Evolutionary conservation across 2,797 vertebrate species (phyloP).

Genomic region (Mareca penelope): DNA sequence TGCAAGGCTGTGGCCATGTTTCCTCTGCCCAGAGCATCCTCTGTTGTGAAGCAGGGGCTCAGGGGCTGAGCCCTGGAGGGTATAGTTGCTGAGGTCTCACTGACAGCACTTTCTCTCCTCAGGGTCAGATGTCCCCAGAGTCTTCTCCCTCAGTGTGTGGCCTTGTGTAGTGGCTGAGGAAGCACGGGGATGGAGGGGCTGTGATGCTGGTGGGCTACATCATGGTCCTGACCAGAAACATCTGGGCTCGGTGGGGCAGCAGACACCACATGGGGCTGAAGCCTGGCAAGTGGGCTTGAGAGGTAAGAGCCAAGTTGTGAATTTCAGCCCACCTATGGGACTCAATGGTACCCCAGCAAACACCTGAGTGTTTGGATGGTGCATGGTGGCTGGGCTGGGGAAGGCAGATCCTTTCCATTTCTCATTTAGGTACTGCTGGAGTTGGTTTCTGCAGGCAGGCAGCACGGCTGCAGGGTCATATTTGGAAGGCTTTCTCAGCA

Average conservation of each 20-base stretch:
- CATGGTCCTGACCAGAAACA: background rate
- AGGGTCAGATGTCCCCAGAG: background rate
- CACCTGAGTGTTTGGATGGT: rapidly evolving
- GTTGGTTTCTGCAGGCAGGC: background rate
- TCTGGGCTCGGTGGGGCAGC: rapidly evolving
- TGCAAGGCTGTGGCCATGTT: background rate
- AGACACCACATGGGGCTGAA: background rate
- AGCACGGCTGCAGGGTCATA: background rate
- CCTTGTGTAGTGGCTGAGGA: background rate
- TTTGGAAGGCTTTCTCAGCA: constrained; percentile 32
- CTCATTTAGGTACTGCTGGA: background rate
- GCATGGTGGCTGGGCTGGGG: background rate
- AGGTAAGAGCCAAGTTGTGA: background rate
- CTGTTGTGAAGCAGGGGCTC: background rate
- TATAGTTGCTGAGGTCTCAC: background rate
- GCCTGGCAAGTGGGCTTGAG: rapidly evolving
- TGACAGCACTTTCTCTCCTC: background rate
- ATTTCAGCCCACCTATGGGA: background rate
- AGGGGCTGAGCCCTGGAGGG: background rate
- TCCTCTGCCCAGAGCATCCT: background rate
- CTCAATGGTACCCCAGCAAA: rapidly evolving
- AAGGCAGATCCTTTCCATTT: background rate
- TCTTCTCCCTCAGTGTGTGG: rapidly evolving
- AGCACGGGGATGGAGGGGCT: background rate
- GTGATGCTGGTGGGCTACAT: background rate